Percentiles rank a stretch among this genome's conserved stretches.
phyloP scores from a whole-genome alignment of 2,113 vertebrate species.

The Saguinus midas region DNA sequence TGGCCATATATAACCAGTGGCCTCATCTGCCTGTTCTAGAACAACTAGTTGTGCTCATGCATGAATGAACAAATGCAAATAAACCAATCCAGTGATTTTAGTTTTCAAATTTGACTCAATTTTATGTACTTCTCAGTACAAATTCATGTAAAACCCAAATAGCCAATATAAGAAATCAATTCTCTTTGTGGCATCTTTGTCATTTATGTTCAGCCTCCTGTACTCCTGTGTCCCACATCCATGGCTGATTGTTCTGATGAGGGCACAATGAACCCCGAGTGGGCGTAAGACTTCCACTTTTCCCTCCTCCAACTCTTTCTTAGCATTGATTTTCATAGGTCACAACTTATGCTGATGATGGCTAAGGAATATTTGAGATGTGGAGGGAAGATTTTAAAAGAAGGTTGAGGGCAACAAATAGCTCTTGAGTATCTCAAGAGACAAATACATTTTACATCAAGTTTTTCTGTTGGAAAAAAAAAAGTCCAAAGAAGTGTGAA shows the following conservation, averaged over 20 bases:
- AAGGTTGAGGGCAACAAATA: slow-evolving; percentile 9
- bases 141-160: slow-evolving; percentile 24
- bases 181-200: slow-evolving; percentile 14
- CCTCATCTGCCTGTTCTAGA: not conserved
- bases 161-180: slow-evolving; percentile 39
- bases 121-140: slow-evolving; percentile 9
- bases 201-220: slow-evolving; percentile 46
- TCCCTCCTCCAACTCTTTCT: slow-evolving; percentile 68
- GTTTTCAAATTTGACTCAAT: slow-evolving; percentile 68
- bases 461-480: slow-evolving; percentile 59
- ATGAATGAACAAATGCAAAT: slow-evolving; percentile 61
- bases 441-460: slow-evolving; percentile 79
- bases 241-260: slow-evolving; percentile 39
- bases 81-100: slow-evolving; percentile 72
- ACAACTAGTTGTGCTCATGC: not conserved
- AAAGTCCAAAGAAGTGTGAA: slow-evolving; percentile 73
- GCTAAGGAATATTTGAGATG: not conserved
- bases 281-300: slow-evolving; percentile 60
- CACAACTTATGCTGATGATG: not conserved
- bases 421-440: slow-evolving; percentile 72
- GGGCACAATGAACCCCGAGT: slow-evolving; percentile 32
- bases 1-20: not conserved
- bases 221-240: not conserved
- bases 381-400: slow-evolving; percentile 52
- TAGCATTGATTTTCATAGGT: slow-evolving; percentile 60